phyloP scores from a whole-genome alignment of 2,888 invertebrate species.

The Drosophila prolongata region DNA sequence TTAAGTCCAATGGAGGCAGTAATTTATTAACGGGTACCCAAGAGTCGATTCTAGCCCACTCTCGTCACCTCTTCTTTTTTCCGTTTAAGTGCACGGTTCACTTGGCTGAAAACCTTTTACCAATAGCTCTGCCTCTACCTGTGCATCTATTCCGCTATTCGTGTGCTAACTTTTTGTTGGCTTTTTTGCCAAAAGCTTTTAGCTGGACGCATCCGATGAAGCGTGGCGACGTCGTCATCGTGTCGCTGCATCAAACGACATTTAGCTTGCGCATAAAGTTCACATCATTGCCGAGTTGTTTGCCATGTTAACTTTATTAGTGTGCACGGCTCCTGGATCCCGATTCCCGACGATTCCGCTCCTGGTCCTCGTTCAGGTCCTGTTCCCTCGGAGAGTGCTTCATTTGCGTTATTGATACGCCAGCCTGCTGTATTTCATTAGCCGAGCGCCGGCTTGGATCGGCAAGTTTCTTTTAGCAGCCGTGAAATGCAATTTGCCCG shows the following conservation, averaged over 20 bases:
- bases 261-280: slow-evolving; percentile 72
- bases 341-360: background rate
- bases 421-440: slow-evolving; percentile 68
- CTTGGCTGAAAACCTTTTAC: slow-evolving; percentile 55
- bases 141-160: slow-evolving; percentile 43
- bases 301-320: slow-evolving; percentile 73
- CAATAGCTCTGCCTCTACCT: slow-evolving; percentile 56
- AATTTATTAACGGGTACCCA: background rate
- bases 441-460: slow-evolving; percentile 30
- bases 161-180: slow-evolving; percentile 35
- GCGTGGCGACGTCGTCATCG: slow-evolving; percentile 49
- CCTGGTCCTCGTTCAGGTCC: background rate
- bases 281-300: slow-evolving; percentile 66
- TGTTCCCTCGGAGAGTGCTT: slow-evolving; percentile 30
- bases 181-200: slow-evolving; percentile 68
- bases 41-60: background rate
- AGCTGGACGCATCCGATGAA: slow-evolving; percentile 60
- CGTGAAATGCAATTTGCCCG: slow-evolving; percentile 49
- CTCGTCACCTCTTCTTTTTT: slow-evolving; percentile 2
- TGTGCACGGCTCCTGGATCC: slow-evolving; percentile 13
- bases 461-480: slow-evolving; percentile 45
- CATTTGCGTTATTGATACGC: slow-evolving; percentile 64
- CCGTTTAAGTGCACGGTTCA: slow-evolving; percentile 47
- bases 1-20: background rate
- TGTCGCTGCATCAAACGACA: slow-evolving; percentile 66